phyloP scores from a whole-genome alignment of 2,797 vertebrate genomes.

The Characodon lateralis region DNA sequence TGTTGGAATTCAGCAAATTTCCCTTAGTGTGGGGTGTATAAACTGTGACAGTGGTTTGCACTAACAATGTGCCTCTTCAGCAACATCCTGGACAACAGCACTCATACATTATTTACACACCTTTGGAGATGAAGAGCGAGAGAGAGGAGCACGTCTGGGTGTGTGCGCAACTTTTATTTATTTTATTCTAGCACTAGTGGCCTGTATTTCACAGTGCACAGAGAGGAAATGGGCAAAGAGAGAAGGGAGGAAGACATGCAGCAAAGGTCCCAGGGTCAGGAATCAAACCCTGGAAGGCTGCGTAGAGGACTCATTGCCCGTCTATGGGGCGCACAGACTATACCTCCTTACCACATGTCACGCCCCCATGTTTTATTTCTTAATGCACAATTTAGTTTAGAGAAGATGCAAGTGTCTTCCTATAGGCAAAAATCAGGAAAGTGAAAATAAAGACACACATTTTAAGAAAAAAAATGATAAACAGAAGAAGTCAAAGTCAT shows the following conservation, averaged over 20 bases:
- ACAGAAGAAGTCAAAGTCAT: slow-evolving; percentile 2
- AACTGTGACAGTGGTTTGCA: slow-evolving; percentile 23
- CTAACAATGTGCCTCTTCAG: slow-evolving; percentile 19
- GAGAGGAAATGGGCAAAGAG: no score
- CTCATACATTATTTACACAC: slow-evolving; percentile 49
- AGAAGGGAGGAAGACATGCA: no score
- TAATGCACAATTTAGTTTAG: slow-evolving; percentile 46
- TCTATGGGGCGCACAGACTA: no score
- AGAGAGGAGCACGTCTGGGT: background rate
- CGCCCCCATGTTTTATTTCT: slow-evolving; percentile 14
- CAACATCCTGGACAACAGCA: slow-evolving; percentile 28
- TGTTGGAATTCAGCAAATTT: slow-evolving; percentile 32
- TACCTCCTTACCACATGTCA: no score
- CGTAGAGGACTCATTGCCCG: no score
- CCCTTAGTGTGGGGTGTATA: slow-evolving; percentile 17
- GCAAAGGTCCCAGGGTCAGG: no score
- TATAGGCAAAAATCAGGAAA: slow-evolving; percentile 6
- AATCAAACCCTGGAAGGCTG: no score
- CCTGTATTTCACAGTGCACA: no score
- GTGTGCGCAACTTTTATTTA: background rate
- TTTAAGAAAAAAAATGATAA: slow-evolving; percentile 11
- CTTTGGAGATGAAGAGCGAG: slow-evolving; percentile 3
- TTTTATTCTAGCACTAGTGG: no score
- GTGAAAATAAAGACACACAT: slow-evolving; percentile 4
- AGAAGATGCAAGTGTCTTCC: slow-evolving; percentile 32